Percentiles rank a stretch among this genome's conserved stretches.
These are phyloP conservation scores for Forbesichthys papilliferus DNA, from an alignment of 2,113 vertebrate genomes.

Conservation along the genomic window DNA sequence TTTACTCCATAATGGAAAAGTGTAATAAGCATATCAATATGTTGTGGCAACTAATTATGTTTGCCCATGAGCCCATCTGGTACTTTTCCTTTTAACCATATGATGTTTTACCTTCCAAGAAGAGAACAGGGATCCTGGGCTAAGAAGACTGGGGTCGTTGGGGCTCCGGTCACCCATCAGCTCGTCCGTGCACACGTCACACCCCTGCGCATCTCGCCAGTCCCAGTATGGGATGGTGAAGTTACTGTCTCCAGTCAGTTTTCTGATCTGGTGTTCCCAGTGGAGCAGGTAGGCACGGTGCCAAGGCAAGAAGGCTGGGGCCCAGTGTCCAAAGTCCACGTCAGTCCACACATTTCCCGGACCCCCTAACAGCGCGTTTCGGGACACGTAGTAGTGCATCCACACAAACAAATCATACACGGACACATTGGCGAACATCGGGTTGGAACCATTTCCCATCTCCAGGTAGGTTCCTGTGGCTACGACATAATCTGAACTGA, in stretches of 20 bases:
- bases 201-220: slow-evolving; percentile 87
- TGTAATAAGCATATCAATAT: no score
- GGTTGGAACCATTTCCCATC: slow-evolving; percentile 87
- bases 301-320: slow-evolving; percentile 91
- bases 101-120: slow-evolving; percentile 86
- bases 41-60: no score
- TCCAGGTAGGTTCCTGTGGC: slow-evolving; percentile 82
- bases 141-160: slow-evolving; percentile 80
- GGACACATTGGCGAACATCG: slow-evolving; percentile 83
- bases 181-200: slow-evolving; percentile 88
- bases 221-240: slow-evolving; percentile 97
- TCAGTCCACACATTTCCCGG: slow-evolving; percentile 81
- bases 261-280: slow-evolving; percentile 90
- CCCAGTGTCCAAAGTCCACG: slow-evolving; percentile 94
- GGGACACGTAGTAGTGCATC: slow-evolving; percentile 95
- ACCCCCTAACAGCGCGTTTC: slow-evolving; percentile 82
- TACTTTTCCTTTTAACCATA: no score
- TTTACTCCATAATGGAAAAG: no score
- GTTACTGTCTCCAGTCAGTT: slow-evolving; percentile 81
- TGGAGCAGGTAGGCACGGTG: slow-evolving; percentile 87
- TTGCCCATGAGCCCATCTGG: no score
- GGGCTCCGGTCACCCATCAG: slow-evolving; percentile 85
- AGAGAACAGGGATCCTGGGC: slow-evolving; percentile 89
- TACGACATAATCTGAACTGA: slow-evolving; percentile 85
- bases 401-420: slow-evolving; percentile 95